Percentiles rank a stretch among this genome's conserved stretches.
These are phyloP conservation scores for Diplodus sargus DNA, from an alignment of 2,797 vertebrate genomes.

Conservation along the genomic window DNA sequence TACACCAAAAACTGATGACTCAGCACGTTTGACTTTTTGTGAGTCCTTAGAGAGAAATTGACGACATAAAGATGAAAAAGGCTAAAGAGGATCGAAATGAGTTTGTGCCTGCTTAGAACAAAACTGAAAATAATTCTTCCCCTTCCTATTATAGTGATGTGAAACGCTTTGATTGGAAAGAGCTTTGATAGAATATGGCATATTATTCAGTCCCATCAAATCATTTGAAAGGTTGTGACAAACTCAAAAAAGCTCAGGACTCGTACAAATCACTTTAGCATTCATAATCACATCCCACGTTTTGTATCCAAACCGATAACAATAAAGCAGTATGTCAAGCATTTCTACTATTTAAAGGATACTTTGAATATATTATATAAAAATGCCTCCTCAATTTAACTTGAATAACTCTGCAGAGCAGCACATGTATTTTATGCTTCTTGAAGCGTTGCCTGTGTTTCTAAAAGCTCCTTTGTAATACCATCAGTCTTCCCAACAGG, in stretches of 20 bases:
- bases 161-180: constrained; percentile 14
- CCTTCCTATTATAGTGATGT: neutral
- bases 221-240: constrained; percentile 3
- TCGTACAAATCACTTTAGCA: constrained; percentile 6
- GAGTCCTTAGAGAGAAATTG: neutral
- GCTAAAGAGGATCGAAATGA: neutral
- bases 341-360: constrained; percentile 25
- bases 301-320: constrained; percentile 14
- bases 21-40: constrained; percentile 2
- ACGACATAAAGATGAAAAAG: neutral
- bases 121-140: constrained; percentile 1
- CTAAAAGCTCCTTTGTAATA: constrained; percentile 57
- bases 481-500: constrained; percentile 51
- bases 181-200: constrained; percentile 19
- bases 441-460: constrained; percentile 42
- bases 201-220: constrained; percentile 25
- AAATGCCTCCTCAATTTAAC: constrained; percentile 23
- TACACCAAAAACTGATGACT: neutral
- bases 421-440: constrained; percentile 40
- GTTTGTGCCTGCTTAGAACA: constrained; percentile 13
- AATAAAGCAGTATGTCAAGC: neutral
- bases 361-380: constrained; percentile 22
- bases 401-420: constrained; percentile 2
- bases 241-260: constrained; percentile 5
- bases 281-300: neutral